These are phyloP conservation scores for Drosophila maculinotata DNA, from an alignment of 2,888 invertebrate genomes.

Conservation along the genomic window DNA sequence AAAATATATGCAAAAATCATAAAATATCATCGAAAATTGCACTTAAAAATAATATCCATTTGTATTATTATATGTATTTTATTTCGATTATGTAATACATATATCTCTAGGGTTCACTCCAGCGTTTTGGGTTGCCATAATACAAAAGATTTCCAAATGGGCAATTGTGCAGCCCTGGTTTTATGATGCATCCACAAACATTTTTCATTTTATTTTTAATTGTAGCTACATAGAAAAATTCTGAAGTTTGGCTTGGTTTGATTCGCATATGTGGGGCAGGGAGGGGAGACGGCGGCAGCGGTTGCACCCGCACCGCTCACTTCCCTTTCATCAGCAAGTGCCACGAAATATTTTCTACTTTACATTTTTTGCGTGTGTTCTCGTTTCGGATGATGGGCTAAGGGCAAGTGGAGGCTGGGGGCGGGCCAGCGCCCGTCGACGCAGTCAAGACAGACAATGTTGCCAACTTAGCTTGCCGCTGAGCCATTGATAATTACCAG, in stretches of 20 bases:
- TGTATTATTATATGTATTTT: too few relatives aligned
- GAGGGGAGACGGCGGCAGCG: neutral
- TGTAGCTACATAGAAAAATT: constrained; percentile 67
- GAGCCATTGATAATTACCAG: constrained; percentile 77
- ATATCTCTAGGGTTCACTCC: too few relatives aligned
- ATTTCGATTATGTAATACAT: too few relatives aligned
- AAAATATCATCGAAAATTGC: too few relatives aligned
- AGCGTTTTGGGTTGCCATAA: too few relatives aligned
- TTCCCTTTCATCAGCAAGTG: constrained; percentile 55
- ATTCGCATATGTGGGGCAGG: constrained; percentile 26
- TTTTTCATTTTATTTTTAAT: constrained; percentile 57
- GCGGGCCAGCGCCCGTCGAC: constrained; percentile 24
- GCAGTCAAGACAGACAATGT: constrained; percentile 71
- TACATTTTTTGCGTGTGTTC: constrained; percentile 77
- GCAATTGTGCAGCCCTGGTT: constrained; percentile 41
- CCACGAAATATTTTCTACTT: constrained; percentile 70
- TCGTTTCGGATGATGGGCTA: constrained; percentile 62
- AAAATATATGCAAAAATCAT: neutral
- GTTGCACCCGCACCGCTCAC: constrained; percentile 10
- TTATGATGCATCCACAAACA: constrained; percentile 24
- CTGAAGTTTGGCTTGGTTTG: constrained; percentile 73
- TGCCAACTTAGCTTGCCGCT: constrained; percentile 66
- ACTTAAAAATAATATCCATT: too few relatives aligned
- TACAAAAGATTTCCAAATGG: too few relatives aligned
- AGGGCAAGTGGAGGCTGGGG: constrained; percentile 46